These are phyloP conservation scores for Conchocele bisecta DNA, from an alignment of 2,888 invertebrate species.

Conservation along the genomic window DNA sequence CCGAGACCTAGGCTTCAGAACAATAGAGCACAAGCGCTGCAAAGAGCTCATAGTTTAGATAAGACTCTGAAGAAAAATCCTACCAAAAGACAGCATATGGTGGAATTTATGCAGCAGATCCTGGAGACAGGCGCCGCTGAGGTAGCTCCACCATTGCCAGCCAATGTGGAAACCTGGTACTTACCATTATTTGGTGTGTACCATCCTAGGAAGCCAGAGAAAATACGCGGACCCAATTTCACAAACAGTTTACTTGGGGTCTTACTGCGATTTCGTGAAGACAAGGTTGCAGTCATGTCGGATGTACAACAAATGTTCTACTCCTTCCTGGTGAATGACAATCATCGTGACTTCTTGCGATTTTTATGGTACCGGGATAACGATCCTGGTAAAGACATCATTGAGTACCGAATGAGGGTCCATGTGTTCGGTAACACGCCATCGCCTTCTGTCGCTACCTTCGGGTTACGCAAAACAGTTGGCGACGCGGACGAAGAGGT, in stretches of 20 bases:
- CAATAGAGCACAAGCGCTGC: too few relatives aligned
- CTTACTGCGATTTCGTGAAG: constrained; percentile 38
- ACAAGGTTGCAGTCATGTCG: constrained; percentile 30
- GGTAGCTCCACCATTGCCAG: neutral
- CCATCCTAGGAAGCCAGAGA: constrained; percentile 6
- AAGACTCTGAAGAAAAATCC: too few relatives aligned
- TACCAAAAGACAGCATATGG: neutral
- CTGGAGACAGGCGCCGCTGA: neutral
- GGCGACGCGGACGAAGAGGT: constrained; percentile 16
- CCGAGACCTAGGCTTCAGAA: too few relatives aligned
- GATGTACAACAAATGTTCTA: constrained; percentile 57
- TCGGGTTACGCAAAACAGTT: constrained; percentile 32
- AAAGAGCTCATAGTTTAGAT: too few relatives aligned
- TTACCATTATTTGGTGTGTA: neutral
- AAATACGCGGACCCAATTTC: constrained; percentile 48
- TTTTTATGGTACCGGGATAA: constrained; percentile 52
- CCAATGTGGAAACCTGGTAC: neutral
- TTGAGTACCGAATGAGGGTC: constrained; percentile 45
- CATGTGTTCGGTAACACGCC: constrained; percentile 40
- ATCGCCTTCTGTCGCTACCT: constrained; percentile 39
- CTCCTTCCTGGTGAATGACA: constrained; percentile 35
- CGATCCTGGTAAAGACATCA: constrained; percentile 16
- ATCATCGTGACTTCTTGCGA: constrained; percentile 36
- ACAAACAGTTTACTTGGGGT: constrained; percentile 46
- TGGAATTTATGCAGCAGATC: neutral